Evolutionary conservation across 2,888 invertebrate species (phyloP).

Genomic region (Sericinus montela): DNA sequence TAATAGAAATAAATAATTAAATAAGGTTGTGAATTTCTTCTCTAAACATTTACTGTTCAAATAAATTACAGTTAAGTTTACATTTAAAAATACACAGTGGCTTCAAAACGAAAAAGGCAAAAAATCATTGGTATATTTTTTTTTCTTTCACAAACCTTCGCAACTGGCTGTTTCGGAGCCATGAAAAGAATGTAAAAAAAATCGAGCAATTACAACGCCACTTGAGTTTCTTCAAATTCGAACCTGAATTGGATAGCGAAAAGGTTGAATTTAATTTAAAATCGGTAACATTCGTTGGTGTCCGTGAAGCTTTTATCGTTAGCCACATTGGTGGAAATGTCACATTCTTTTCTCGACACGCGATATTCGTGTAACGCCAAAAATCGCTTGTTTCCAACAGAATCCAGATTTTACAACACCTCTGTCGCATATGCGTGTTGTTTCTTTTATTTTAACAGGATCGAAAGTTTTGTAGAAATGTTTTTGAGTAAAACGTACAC

Average conservation of each 20-base stretch:
- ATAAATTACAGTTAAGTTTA: too few species aligned
- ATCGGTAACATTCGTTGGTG: background rate
- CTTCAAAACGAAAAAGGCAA: background rate
- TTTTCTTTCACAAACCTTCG: conserved; percentile 2
- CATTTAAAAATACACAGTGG: background rate
- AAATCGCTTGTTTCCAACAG: conserved; percentile 3
- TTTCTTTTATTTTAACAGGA: too few species aligned
- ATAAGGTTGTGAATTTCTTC: too few species aligned
- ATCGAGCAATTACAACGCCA: conserved; percentile 8
- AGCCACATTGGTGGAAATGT: conserved; percentile 1
- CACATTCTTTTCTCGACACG: background rate
- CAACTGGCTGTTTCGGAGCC: background rate
- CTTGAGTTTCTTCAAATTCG: conserved; percentile 4
- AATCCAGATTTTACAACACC: conserved; percentile 5
- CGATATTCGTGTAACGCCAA: background rate
- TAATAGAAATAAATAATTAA: too few species aligned
- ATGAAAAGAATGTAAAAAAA: conserved; percentile 8
- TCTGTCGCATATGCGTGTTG: background rate
- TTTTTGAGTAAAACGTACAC: too few species aligned
- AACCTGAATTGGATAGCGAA: conserved; percentile 10
- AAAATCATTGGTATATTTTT: background rate
- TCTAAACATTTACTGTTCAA: too few species aligned
- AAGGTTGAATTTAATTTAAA: conserved; percentile 11
- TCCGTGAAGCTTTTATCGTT: conserved; percentile 3
- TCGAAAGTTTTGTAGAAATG: too few species aligned